These are phyloP conservation scores for Atrichornis clamosus DNA, from an alignment of 2,113 vertebrate species.

Conservation along the genomic window DNA sequence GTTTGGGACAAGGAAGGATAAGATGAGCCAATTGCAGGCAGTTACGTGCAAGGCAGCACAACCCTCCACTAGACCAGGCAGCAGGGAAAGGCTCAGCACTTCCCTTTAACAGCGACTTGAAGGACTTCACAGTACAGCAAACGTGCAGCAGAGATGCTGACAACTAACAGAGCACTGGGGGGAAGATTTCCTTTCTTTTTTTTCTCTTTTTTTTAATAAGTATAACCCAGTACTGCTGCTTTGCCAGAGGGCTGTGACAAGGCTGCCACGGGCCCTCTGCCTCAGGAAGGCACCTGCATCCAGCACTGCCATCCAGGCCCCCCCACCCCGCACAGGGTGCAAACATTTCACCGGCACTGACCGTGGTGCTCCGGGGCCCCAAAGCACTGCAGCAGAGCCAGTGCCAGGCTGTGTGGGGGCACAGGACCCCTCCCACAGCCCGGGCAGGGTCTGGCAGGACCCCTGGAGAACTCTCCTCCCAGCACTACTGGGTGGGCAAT, in stretches of 20 bases:
- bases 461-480: not conserved
- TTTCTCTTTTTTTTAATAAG: not conserved
- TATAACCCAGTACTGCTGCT: not conserved
- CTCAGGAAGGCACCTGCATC: not conserved
- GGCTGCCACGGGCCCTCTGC: accelerated
- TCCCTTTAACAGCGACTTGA: not conserved
- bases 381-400: not conserved
- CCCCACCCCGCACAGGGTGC: accelerated
- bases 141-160: not conserved
- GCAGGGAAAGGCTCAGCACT: not conserved
- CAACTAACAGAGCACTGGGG: not conserved
- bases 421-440: not conserved
- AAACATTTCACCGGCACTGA: not conserved
- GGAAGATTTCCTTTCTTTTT: not conserved
- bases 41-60: not conserved
- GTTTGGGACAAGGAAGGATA: not conserved
- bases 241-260: not conserved
- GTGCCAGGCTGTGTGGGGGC: not conserved
- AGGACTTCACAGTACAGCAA: not conserved
- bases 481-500: accelerated
- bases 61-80: not conserved
- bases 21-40: not conserved
- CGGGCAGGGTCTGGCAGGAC: not conserved
- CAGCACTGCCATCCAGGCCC: not conserved
- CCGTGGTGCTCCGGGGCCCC: not conserved